Conservation (phyloP, 1,140 invertebrate species). For the Drosophila albomicans region DNA sequence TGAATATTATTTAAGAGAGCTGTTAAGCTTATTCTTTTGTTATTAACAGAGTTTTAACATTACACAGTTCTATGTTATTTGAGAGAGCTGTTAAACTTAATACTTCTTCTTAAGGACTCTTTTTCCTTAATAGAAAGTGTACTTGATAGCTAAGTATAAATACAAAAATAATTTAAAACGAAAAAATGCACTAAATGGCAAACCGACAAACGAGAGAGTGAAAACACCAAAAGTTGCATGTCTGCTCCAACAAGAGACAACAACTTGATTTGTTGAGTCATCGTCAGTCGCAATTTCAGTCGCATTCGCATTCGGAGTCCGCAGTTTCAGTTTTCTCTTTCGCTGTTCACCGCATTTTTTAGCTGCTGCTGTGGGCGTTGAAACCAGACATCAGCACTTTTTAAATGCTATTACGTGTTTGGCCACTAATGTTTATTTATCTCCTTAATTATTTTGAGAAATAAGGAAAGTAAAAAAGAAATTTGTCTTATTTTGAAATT, state of each 20-base stretch:
- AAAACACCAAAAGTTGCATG: conserved; percentile 52
- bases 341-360: background rate
- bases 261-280: conserved; percentile 51
- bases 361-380: background rate
- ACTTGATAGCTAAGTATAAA: conserved; percentile 65
- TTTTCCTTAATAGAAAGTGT: too few species aligned
- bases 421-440: conserved; percentile 51
- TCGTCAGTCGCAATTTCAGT: conserved; percentile 19
- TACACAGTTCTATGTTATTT: too few species aligned
- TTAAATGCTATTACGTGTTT: conserved; percentile 65
- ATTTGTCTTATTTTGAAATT: conserved; percentile 30
- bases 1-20: too few species aligned
- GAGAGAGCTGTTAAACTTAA: too few species aligned
- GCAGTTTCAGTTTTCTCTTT: conserved; percentile 10
- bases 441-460: background rate
- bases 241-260: conserved; percentile 12
- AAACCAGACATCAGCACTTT: conserved; percentile 47
- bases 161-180: conserved; percentile 72
- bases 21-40: too few species aligned
- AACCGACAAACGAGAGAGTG: conserved; percentile 51
- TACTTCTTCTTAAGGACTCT: too few species aligned
- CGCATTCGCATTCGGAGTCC: background rate
- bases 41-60: too few species aligned
- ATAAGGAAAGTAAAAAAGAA: background rate
- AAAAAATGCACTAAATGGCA: conserved; percentile 25